phyloP scores from a whole-genome alignment of 2,888 invertebrate species.

The Aromia moschata region DNA sequence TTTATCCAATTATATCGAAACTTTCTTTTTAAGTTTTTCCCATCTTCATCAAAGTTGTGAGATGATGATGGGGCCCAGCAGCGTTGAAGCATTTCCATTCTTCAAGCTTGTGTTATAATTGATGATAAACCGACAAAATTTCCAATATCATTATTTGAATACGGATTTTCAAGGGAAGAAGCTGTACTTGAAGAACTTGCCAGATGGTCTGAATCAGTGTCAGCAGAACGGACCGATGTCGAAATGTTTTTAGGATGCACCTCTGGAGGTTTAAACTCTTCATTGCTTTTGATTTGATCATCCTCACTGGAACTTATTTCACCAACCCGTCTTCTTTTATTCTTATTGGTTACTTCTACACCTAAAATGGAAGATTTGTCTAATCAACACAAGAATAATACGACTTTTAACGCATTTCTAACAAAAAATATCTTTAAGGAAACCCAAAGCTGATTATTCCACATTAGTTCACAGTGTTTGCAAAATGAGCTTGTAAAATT shows the following conservation, averaged over 20 bases:
- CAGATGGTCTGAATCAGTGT: not conserved
- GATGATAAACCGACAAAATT: not conserved
- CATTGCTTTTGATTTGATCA: not conserved
- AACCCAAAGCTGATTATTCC: too few relatives aligned
- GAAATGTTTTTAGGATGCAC: not conserved
- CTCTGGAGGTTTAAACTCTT: not conserved
- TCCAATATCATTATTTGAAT: not conserved
- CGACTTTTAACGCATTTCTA: too few relatives aligned
- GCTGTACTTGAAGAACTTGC: not conserved
- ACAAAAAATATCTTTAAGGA: too few relatives aligned
- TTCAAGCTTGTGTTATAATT: not conserved
- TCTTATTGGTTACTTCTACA: slow-evolving; percentile 43
- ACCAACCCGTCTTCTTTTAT: slow-evolving; percentile 12
- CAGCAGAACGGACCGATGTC: not conserved
- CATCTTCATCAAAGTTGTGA: not conserved
- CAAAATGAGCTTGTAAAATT: too few relatives aligned
- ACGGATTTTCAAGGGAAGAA: not conserved
- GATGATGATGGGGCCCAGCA: not conserved
- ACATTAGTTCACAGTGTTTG: too few relatives aligned
- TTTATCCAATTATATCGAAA: not conserved
- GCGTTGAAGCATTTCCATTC: not conserved
- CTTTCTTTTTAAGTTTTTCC: not conserved
- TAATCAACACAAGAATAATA: too few relatives aligned
- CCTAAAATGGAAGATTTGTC: too few relatives aligned
- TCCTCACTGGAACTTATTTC: not conserved